Evolutionary conservation across 2,888 invertebrate genomes (phyloP).

Genomic region (Noctua pronuba): DNA sequence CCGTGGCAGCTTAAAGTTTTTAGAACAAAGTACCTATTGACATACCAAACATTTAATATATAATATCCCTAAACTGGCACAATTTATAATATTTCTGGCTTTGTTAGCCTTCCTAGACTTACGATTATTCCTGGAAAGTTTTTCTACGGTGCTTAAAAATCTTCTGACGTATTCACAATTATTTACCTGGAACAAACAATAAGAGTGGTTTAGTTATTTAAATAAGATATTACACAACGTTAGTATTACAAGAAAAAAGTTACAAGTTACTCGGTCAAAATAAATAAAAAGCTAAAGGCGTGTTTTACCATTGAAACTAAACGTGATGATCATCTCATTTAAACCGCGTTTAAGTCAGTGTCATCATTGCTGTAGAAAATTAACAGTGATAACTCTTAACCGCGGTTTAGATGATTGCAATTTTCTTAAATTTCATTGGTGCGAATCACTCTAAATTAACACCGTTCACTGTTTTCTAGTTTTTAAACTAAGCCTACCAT

Average conservation of each 20-base stretch:
- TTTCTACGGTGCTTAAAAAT: not conserved
- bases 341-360: not conserved
- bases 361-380: not conserved
- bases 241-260: not conserved
- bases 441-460: not conserved
- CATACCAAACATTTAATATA: not conserved
- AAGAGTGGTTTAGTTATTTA: not conserved
- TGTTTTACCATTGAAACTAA: not conserved
- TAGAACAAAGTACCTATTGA: not conserved
- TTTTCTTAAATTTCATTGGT: not conserved
- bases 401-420: not conserved
- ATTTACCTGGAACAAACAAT: slow-evolving; percentile 56
- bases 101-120: not conserved
- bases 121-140: not conserved
- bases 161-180: slow-evolving; percentile 6
- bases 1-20: too few relatives aligned
- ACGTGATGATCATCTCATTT: not conserved
- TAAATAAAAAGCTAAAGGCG: not conserved
- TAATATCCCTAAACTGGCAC: not conserved
- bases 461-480: not conserved
- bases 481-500: not conserved
- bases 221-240: not conserved
- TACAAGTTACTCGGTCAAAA: not conserved
- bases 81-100: not conserved
- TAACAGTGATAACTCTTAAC: not conserved